Evolutionary conservation across 2,113 vertebrate genomes (phyloP).

Genomic region (Phaethon lepturus): DNA sequence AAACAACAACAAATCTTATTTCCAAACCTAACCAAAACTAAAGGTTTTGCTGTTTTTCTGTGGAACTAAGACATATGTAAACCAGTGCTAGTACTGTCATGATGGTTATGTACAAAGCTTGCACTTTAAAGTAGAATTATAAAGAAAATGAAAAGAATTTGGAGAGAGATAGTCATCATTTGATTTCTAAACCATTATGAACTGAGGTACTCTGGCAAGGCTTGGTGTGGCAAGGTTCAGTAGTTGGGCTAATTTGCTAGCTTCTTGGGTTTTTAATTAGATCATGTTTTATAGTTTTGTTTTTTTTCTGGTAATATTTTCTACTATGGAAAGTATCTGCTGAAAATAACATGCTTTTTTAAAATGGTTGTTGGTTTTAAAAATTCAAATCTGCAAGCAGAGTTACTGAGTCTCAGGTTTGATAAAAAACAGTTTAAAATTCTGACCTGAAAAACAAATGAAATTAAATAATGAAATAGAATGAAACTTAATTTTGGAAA

Average conservation of each 20-base stretch:
- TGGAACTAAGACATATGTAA: background rate
- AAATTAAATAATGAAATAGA: background rate
- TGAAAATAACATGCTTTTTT: background rate
- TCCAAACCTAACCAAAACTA: background rate
- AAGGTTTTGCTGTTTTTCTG: background rate
- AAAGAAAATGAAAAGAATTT: background rate
- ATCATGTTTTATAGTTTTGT: background rate
- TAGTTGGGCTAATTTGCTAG: background rate
- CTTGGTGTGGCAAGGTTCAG: background rate
- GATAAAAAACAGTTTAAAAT: background rate
- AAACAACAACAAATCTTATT: background rate
- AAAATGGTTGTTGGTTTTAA: background rate
- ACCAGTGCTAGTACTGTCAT: background rate
- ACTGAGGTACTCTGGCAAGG: background rate
- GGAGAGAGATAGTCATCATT: background rate
- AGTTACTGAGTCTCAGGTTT: background rate
- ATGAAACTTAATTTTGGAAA: background rate
- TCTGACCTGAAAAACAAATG: background rate
- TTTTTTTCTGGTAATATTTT: background rate
- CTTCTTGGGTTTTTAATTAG: background rate
- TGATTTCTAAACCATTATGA: background rate
- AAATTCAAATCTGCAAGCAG: background rate
- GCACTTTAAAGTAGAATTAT: background rate
- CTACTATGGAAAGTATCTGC: background rate
- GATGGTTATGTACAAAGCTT: background rate